Evolutionary conservation across 2,113 vertebrate species (phyloP).

Genomic region (Poecilia latipinna): DNA sequence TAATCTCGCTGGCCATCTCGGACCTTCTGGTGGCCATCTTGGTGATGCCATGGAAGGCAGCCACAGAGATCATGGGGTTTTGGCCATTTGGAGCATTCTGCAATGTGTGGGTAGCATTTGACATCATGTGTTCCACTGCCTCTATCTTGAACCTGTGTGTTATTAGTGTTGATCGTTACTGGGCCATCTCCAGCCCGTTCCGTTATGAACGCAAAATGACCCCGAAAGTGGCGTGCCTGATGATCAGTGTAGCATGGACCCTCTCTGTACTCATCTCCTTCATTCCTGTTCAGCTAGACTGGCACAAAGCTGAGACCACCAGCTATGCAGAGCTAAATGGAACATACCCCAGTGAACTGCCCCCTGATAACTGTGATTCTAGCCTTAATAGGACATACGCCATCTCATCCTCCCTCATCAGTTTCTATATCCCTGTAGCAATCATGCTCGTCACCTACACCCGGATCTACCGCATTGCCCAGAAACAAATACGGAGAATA

Average conservation of each 20-base stretch:
- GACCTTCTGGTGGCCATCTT: constrained; percentile 95
- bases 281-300: constrained; percentile 96
- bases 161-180: constrained; percentile 97
- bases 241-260: constrained; percentile 96
- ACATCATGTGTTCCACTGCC: constrained; percentile 99
- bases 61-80: constrained; percentile 93
- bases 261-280: constrained; percentile 95
- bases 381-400: constrained; percentile 97
- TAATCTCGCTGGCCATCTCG: constrained; percentile 96
- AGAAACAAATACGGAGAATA: constrained; percentile 96
- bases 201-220: constrained; percentile 98
- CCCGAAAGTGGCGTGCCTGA: constrained; percentile 93
- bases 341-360: constrained; percentile 76
- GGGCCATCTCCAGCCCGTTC: constrained; percentile 98
- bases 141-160: constrained; percentile 98
- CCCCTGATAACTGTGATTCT: constrained; percentile 92
- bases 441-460: constrained; percentile 99
- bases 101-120: constrained; percentile 97
- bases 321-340: constrained; percentile 82
- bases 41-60: constrained; percentile 99
- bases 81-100: constrained; percentile 98
- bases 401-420: constrained; percentile 97
- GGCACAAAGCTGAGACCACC: constrained; percentile 91
- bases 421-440: constrained; percentile 97
- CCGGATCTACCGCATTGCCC: constrained; percentile 96